phyloP scores from a whole-genome alignment of 2,113 vertebrate species.

The Neodon shergylaensis region DNA sequence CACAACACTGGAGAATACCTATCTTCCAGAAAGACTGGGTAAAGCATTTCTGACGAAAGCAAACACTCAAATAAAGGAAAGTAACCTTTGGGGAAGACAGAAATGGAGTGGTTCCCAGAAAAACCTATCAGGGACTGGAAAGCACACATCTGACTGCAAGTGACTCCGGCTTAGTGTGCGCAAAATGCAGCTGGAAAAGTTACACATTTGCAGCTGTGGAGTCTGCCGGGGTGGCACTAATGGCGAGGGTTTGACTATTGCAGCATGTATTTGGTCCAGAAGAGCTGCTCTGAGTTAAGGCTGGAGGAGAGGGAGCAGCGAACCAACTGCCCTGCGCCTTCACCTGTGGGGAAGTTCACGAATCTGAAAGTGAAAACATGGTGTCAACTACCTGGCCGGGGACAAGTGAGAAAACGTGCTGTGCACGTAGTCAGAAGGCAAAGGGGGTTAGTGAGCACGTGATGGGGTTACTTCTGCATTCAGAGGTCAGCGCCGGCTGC shows the following conservation, averaged over 20 bases:
- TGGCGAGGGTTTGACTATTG: neutral
- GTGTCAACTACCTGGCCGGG: neutral
- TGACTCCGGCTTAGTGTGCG: neutral
- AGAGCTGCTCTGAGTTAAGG: neutral
- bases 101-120: conserved; percentile 5
- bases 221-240: neutral
- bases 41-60: conserved; percentile 30
- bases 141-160: neutral
- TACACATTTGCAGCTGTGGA: neutral
- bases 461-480: neutral
- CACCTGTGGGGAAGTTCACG: neutral
- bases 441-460: neutral
- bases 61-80: conserved; percentile 42
- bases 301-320: neutral
- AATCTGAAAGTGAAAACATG: conserved; percentile 30
- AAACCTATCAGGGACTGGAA: conserved; percentile 5
- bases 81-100: neutral
- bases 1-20: neutral
- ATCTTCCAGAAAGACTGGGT: neutral
- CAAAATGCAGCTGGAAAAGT: conserved; percentile 13
- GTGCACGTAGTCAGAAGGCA: neutral
- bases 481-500: neutral
- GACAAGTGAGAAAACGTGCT: conserved; percentile 3
- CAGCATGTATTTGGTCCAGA: conserved; percentile 4
- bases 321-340: conserved; percentile 4